Evolutionary conservation across 1,140 invertebrate species (phyloP), one percentile per base, ranked within the genome.

Genomic region (Aphis craccivora): DNA sequence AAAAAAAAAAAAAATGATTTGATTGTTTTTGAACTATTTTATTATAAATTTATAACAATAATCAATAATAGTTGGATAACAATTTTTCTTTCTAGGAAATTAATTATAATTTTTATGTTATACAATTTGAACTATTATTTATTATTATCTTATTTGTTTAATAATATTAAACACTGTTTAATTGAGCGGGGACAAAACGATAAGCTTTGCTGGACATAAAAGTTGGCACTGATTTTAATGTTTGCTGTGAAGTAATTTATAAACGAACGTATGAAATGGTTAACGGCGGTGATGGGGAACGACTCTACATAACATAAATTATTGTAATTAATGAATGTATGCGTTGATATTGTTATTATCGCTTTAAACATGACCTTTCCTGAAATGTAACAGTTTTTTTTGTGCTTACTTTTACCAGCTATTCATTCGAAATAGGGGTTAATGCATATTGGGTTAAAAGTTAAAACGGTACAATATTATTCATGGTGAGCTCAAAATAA

Each of bases 181-280:
- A 76, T 76, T 76, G 60, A 76, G 30, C 14, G 60, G 60, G 60
- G n/a, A 76, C 30, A 76, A 76, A 76, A n/a, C 60, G 60, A 76
- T 76, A 76, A 76, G n/a, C 60, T 76, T 76, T 76, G n/a, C 60
- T 76, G 60, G 60, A 76, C 60, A 67, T 67, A 76, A 76, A 76
- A 76, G 60, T 76, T 76, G 60, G 60, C 60, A 76, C 60, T 14
- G 60, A 76, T 76, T 76, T 76, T 76, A 76, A 76, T 76, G 60
- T 76, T n/a, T 18, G 30, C 60, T 76, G 14, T 76, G n/a, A 76
- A 76, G 60, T 76, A 76, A 76, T 76, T n/a, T 76, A 76, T 76
- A 76, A n/a, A 76, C n/a, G 4, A 76, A 76, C 60, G 60, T 76
- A 76, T 76, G 60, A 76, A 76, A 76, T 76, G 60, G 60, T 76